These are phyloP conservation scores for Petroica traversi DNA, from an alignment of 2,113 vertebrate genomes.

Conservation along the genomic window DNA sequence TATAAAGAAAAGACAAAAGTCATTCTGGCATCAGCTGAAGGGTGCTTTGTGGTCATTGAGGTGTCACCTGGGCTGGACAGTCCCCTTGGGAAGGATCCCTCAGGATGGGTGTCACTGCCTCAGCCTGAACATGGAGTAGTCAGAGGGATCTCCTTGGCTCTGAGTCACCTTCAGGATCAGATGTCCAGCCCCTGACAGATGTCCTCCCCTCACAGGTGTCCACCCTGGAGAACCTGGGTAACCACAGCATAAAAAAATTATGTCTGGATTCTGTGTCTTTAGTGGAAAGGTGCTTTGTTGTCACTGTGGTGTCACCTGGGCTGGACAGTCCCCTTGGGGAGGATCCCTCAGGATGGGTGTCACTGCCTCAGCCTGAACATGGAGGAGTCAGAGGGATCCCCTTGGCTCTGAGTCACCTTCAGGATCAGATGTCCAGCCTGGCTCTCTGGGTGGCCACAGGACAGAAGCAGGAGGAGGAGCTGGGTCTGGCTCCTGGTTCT, in stretches of 20 bases:
- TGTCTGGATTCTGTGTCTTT: too few species aligned
- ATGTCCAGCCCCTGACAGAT: background rate
- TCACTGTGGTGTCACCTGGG: background rate
- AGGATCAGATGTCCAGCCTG: background rate
- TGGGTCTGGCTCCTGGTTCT: background rate
- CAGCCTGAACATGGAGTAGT: background rate
- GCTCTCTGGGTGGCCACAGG: background rate
- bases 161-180: background rate
- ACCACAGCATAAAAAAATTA: too few species aligned
- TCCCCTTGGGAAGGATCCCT: background rate
- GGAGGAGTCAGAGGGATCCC: background rate
- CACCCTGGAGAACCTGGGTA: too few species aligned
- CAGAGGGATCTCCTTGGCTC: background rate
- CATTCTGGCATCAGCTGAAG: too few species aligned
- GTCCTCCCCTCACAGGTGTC: too few species aligned
- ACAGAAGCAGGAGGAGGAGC: background rate
- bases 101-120: background rate
- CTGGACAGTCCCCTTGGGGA: background rate
- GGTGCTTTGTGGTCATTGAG: background rate
- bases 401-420: background rate
- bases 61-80: background rate
- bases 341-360: background rate
- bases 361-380: background rate
- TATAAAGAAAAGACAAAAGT: too few species aligned
- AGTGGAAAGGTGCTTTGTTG: background rate